Evolutionary conservation across 2,113 vertebrate genomes (phyloP).

Genomic region (Empidonax alnorum): DNA sequence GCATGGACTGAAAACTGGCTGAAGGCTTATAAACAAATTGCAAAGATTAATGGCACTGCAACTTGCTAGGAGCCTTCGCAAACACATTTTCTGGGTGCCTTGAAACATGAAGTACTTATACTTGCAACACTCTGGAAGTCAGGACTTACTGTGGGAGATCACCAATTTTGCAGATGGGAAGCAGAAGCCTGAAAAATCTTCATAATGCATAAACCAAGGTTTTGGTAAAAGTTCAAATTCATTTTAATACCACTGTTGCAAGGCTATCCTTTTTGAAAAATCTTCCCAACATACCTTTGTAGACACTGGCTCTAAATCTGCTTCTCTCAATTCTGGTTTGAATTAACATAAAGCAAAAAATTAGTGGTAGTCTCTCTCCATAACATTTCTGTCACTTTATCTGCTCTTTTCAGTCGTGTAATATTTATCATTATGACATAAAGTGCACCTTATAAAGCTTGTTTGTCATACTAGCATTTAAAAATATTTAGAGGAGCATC

Average conservation of each 20-base stretch:
- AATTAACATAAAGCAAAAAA: neutral
- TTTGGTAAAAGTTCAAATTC: neutral
- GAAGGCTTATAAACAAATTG: slow-evolving; percentile 46
- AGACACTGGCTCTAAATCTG: neutral
- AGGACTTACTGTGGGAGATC: neutral
- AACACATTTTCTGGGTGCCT: neutral
- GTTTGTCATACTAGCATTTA: neutral
- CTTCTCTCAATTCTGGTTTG: neutral
- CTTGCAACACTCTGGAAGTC: neutral
- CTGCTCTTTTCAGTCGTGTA: neutral
- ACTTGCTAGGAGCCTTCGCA: neutral
- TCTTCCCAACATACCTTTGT: neutral
- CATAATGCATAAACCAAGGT: neutral
- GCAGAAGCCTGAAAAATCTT: neutral
- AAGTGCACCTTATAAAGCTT: neutral
- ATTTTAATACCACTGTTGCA: neutral
- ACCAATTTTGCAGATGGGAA: neutral
- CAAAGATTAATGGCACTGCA: slow-evolving; percentile 18
- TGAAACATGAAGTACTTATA: neutral
- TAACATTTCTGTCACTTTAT: neutral
- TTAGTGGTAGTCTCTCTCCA: neutral
- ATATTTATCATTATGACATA: neutral
- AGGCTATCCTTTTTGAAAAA: neutral
- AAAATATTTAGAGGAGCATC: neutral
- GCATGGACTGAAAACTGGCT: neutral